phyloP scores from a whole-genome alignment of 2,888 invertebrate species.

The Marasmarcha lunaedactyla region DNA sequence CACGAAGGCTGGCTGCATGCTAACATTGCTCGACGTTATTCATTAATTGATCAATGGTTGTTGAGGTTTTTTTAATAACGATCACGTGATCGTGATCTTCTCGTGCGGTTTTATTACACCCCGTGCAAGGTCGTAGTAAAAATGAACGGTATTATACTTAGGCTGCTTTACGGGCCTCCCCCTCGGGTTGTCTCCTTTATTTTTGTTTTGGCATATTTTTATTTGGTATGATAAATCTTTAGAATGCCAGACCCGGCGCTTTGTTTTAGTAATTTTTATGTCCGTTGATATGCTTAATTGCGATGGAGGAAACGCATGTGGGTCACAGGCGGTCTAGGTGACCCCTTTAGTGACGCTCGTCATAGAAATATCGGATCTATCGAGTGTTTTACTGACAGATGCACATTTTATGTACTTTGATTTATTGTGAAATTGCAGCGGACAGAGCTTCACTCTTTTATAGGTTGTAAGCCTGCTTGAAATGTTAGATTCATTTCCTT shows the following conservation, averaged over 20 bases:
- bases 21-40: conserved; percentile 1
- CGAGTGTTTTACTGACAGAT: too few relatives aligned
- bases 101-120: conserved; percentile 27
- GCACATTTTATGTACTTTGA: too few relatives aligned
- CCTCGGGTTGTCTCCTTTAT: conserved; percentile 60
- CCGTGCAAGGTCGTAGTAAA: conserved; percentile 34
- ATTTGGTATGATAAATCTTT: conserved; percentile 70
- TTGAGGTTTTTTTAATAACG: conserved; percentile 15
- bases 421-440: too few relatives aligned
- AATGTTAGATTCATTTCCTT: too few relatives aligned
- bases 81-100: conserved; percentile 33
- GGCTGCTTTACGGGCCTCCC: conserved; percentile 43
- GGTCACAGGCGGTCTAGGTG: conserved; percentile 47
- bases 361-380: not conserved
- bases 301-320: conserved; percentile 57
- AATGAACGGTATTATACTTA: conserved; percentile 48
- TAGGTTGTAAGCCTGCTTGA: too few relatives aligned
- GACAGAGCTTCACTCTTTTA: too few relatives aligned
- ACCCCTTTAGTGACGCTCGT: conserved; percentile 44
- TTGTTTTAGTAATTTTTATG: conserved; percentile 69
- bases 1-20: too few relatives aligned
- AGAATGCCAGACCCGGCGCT: conserved; percentile 35
- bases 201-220: conserved; percentile 68
- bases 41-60: too few relatives aligned
- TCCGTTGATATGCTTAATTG: conserved; percentile 66